Base-by-base conservation (phyloP, 2,888 invertebrate species). In the Drosophila testacea region DNA sequence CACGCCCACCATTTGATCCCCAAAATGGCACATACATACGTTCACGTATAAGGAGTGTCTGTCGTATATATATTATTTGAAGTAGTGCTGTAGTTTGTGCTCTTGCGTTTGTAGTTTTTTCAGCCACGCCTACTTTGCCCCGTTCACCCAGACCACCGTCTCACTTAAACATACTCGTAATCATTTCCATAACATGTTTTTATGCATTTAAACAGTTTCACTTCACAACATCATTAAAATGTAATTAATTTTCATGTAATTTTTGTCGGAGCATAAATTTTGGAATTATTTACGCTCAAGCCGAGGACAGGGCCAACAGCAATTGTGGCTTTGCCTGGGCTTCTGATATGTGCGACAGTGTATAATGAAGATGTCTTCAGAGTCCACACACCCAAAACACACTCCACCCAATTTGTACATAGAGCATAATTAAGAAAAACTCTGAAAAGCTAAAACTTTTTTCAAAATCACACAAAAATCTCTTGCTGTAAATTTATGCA, bases 241-340 rank as follows among this genome's bases (percentile, higher is more conserved):
- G 80, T 83, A 80, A 86, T 79, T 79, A 83, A 89, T 89, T 90
- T 90, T 90, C 90, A 82, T 79, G 71, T 81, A 90, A 90, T 90
- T 91, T 91, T 91, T 91, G 91, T 91, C 91, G 91, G 91, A 91
- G 90, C 91, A 90, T 90, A 91, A 89, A 91, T 91, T 91, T 91
- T 91, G 91, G 91, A 91, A 91, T 91, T 91, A 91, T 91, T 90
- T 91, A 90, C 90, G 89, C 85, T 84, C 84, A 86, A 88, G 85
- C 77, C 81, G 76, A 81, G 81, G 88, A 70, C 83, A 86, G 69
- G 69, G 85, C 70, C 83, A 80, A 76, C 81, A 81, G 77, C 30
- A 56, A 60, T 63, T 79, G 69, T 73, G 84, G 88, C 91, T 90
- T 74, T 91, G 90, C 88, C 89, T 84, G 77, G 83, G 77, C 85